Evolutionary conservation across 2,797 vertebrate species (phyloP), one percentile per base, ranked within the genome.

Genomic region (Kryptolebias ocellatus): DNA sequence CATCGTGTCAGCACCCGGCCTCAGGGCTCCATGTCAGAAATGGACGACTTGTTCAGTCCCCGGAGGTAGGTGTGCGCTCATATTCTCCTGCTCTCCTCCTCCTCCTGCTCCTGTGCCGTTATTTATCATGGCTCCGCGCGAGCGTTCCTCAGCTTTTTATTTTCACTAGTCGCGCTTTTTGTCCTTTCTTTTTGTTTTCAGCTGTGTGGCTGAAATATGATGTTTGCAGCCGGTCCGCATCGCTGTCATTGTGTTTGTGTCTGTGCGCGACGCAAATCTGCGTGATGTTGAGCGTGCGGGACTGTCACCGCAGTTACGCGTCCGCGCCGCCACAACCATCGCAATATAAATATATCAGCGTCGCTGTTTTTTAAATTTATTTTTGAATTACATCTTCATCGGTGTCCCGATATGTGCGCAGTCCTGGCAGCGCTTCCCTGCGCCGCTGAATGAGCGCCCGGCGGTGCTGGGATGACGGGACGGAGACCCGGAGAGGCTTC

Each of bases 41-140:
- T 99, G 98, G 98, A 98, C 82, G 96, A 97, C 90, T 90, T 97
- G 74, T 95, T 96, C 95, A 94, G 96, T 92, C 95, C 96, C 92
- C 93, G 96, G 95, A 99, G 98, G 98, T 99, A 98, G 95, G 97
- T 96, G 57, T 42, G 91, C 83, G 76, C 70, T 74, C 64, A 64
- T 88, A 84, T 92, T 94, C 86, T 83, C 88, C 53, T 76, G 90
- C 83, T 83, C 70, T 71, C 69, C 39, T 39, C 56, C 37, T 37
- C 34, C 34, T 37, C 34, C 34, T 37, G 67, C 39, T 39, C 56
- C 39, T 24, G 56, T 53, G 75, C 55, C 79, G 68, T 66, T 72
- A 61, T 60, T 59, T 37, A 65, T 29, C 8, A 70, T 64, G 47
- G 70, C 70, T 15, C 20, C 20, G 67, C 45, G 83, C 11, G 64